Conservation (phyloP, 2,113 vertebrate genomes). For the Calyptomena viridis region DNA sequence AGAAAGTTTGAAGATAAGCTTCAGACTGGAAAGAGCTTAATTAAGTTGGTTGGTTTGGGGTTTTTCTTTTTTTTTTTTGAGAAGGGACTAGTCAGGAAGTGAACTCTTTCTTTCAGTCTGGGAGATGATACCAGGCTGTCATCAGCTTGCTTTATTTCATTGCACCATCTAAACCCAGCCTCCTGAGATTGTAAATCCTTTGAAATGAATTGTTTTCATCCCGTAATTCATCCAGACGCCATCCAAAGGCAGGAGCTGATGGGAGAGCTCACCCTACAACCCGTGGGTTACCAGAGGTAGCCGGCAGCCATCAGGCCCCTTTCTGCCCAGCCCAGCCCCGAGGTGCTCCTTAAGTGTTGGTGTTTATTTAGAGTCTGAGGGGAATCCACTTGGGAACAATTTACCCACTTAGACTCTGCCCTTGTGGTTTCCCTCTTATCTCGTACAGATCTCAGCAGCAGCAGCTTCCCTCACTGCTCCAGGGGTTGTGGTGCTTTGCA, state of each 20-base stretch:
- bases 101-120: background rate
- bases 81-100: background rate
- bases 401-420: constrained; percentile 7
- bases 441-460: background rate
- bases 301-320: background rate
- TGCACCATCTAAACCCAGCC: background rate
- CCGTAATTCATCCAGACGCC: background rate
- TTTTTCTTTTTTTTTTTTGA: background rate
- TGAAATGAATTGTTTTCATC: background rate
- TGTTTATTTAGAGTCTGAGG: constrained; percentile 13
- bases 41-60: background rate
- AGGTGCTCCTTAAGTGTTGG: background rate
- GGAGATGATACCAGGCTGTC: constrained; percentile 1
- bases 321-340: background rate
- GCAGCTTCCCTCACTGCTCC: background rate
- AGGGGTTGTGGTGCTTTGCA: background rate
- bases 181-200: background rate
- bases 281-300: background rate
- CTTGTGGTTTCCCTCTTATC: constrained; percentile 37
- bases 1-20: background rate
- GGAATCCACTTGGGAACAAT: constrained; percentile 51
- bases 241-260: background rate
- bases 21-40: background rate
- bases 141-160: background rate
- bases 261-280: background rate